These are phyloP conservation scores for Pleuronectes platessa DNA, from an alignment of 2,113 vertebrate species.

Conservation along the genomic window DNA sequence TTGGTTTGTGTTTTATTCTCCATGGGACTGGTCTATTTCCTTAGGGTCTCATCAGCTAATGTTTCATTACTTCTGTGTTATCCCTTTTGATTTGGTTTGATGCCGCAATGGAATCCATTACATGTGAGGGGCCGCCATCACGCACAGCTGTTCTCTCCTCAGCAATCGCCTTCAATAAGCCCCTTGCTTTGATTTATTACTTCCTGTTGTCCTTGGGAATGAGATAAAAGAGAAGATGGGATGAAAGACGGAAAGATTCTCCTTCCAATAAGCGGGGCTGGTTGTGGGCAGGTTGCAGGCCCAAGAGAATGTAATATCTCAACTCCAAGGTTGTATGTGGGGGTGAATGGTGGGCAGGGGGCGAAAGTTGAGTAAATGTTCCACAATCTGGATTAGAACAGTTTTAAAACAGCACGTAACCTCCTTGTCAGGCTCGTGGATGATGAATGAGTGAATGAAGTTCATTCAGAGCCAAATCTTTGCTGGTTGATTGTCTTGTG, in stretches of 20 bases:
- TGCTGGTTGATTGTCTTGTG: conserved; percentile 3
- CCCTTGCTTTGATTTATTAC: conserved; percentile 63
- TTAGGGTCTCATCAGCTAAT: conserved; percentile 49
- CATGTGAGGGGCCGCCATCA: conserved; percentile 29
- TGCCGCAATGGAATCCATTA: conserved; percentile 53
- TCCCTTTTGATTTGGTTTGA: conserved; percentile 31
- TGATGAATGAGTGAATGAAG: conserved; percentile 8
- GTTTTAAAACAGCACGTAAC: not conserved
- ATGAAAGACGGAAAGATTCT: conserved; percentile 53
- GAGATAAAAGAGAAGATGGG: not conserved
- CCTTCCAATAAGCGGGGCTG: conserved; percentile 2
- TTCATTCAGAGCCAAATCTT: not conserved
- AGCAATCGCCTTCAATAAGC: conserved; percentile 50
- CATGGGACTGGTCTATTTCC: conserved; percentile 37
- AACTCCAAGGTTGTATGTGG: conserved; percentile 4
- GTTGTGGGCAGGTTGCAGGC: conserved; percentile 40
- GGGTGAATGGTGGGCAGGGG: not conserved
- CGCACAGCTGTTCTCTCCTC: conserved; percentile 63
- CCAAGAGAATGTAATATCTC: conserved; percentile 27
- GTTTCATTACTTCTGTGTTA: conserved; percentile 49
- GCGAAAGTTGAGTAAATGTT: conserved; percentile 21
- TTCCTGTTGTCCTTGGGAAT: conserved; percentile 64
- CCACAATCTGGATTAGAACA: not conserved
- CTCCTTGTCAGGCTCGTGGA: not conserved
- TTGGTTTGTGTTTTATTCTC: conserved; percentile 45